A percentile compares a stretch with the other conserved stretches of the same genome.
phyloP scores from a whole-genome alignment of 2,797 vertebrate species.

The Hephaestus fuliginosus region DNA sequence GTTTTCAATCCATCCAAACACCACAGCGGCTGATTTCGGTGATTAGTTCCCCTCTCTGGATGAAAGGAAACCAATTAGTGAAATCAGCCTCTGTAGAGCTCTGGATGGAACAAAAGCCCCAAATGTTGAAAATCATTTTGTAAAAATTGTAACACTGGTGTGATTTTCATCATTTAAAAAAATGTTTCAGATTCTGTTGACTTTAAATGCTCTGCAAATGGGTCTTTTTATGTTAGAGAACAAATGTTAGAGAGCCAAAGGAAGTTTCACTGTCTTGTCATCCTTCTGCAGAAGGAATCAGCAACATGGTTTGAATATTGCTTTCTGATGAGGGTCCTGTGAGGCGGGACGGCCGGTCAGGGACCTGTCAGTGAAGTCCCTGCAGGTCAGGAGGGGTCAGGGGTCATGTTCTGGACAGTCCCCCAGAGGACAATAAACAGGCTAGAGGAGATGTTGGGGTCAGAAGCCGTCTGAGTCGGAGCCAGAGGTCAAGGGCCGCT shows the following conservation, averaged over 20 bases:
- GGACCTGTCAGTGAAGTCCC: conserved; percentile 73
- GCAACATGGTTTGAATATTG: conserved; percentile 41
- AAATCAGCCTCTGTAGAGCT: conserved; percentile 72
- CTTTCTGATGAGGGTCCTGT: conserved; percentile 61
- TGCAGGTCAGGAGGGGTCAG: conserved; percentile 67
- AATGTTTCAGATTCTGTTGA: conserved; percentile 35
- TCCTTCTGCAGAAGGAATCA: conserved; percentile 20
- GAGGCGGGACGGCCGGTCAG: conserved; percentile 52
- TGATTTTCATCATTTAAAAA: conserved; percentile 65
- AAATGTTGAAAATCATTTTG: conserved; percentile 59
- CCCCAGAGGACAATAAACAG: conserved; percentile 85
- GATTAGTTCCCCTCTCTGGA: conserved; percentile 78
- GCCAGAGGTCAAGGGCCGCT: conserved; percentile 82
- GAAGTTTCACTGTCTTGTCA: conserved; percentile 7
- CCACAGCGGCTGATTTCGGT: conserved; percentile 68
- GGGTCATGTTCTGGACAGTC: conserved; percentile 75
- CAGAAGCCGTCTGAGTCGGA: conserved; percentile 67
- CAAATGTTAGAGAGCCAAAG: conserved; percentile 31
- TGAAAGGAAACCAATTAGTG: conserved; percentile 80
- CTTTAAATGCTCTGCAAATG: conserved; percentile 32
- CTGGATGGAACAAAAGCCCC: conserved; percentile 50
- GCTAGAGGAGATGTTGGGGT: conserved; percentile 69
- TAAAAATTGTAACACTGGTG: conserved; percentile 53
- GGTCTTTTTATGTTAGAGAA: conserved; percentile 45
- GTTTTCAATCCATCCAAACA: conserved; percentile 67